Percentiles rank a stretch among this genome's conserved stretches.
Evolutionary conservation across 2,113 vertebrate species (phyloP).

Genomic region (Ceratotherium simum): DNA sequence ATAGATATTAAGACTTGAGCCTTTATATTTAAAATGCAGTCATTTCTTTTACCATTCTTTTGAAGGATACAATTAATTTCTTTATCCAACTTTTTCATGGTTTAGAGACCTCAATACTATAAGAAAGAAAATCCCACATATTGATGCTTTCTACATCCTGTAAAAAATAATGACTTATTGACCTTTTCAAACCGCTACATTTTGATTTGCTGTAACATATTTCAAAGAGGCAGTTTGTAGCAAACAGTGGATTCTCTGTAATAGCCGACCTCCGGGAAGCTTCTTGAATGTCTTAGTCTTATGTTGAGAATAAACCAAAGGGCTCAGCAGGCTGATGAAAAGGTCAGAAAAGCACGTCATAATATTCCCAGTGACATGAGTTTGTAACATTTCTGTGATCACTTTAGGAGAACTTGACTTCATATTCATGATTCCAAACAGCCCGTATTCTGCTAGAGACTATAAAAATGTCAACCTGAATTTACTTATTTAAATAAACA

Average conservation of each 20-base stretch:
- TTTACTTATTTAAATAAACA: neutral
- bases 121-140: neutral
- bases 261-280: neutral
- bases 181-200: slow-evolving; percentile 44
- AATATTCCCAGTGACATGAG: neutral
- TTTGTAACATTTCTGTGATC: neutral
- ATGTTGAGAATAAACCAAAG: neutral
- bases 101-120: neutral
- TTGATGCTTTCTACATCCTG: neutral
- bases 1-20: neutral
- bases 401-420: neutral
- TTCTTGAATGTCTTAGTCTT: neutral
- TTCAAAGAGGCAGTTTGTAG: neutral
- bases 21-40: neutral
- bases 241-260: neutral
- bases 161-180: neutral
- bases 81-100: neutral
- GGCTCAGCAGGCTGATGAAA: neutral
- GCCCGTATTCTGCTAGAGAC: neutral
- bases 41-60: neutral
- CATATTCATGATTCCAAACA: neutral
- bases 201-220: neutral
- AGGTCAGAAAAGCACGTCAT: slow-evolving; percentile 31
- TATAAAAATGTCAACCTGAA: neutral
- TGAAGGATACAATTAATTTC: neutral